Evolutionary conservation across 2,113 vertebrate genomes (phyloP), one percentile per base, ranked within the genome.

Genomic region (Corydoras sp.): DNA sequence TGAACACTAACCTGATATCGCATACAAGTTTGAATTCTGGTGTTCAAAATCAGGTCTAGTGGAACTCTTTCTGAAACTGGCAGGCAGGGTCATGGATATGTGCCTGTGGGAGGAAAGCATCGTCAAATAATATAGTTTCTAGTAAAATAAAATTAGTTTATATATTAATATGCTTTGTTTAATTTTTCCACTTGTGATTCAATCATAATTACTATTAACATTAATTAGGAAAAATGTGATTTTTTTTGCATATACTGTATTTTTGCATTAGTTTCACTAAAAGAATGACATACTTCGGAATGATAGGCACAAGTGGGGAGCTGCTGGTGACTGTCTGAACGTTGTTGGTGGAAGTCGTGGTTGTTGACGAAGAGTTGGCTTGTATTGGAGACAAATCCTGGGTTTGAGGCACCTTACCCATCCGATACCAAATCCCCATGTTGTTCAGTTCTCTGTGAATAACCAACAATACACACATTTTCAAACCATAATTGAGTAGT

Each of bases 361-460:
- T 83, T 67, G 90, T 85, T 1, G 90, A 77, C 0, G 82, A 73
- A 55, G 72, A 88, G 0, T 90, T 90, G 62, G 89, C 74, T 30
- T 69, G 75, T 15, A 69, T 24, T 3, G 75, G 89, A 0, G 88
- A 82, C 0, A 92, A 82, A 68, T 98, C 95, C 2, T 94, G 93
- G 4, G 92, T 92, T 61, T 94, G 89, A 0, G 94, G 95, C 2
- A 98, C 97, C 63, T 87, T 91, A 61, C 97, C 97, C 96, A 99
- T 99, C 12, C 97, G 91, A 24, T 99, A 99, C 97, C 97, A 99
- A 79, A 99, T 98, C 0, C 95, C 95, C 97, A 99, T 99, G 87
- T 85, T 98, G 89, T 99, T 99, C 82, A 98, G 68, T 78, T 99
- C 97, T 81, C 97, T 91, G 81, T 66, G 6, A 43, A 43, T 43